A percentile compares a stretch with the other conserved stretches of the same genome.
Evolutionary conservation across 2,113 vertebrate species (phyloP).

Genomic region (Perca flavescens): DNA sequence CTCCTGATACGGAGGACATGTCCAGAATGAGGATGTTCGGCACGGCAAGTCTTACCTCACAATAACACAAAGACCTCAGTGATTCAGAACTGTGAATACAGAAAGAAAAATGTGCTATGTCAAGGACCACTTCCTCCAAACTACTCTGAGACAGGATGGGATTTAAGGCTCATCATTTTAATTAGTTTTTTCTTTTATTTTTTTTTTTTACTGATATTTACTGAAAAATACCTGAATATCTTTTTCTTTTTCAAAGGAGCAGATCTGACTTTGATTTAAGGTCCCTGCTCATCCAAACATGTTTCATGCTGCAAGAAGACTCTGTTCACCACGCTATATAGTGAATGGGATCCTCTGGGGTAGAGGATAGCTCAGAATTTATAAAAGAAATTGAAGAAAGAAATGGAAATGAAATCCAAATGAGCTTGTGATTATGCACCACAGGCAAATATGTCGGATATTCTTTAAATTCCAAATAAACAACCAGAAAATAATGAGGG

Average conservation of each 20-base stretch:
- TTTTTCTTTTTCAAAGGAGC: neutral
- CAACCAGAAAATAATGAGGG: constrained; percentile 44
- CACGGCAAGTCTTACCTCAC: neutral
- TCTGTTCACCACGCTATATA: neutral
- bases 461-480: constrained; percentile 12
- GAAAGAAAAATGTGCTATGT: constrained; percentile 18
- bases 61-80: neutral
- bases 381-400: neutral
- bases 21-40: constrained; percentile 22
- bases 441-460: neutral
- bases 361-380: constrained; percentile 4
- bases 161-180: constrained; percentile 36
- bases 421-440: constrained; percentile 12
- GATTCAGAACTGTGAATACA: constrained; percentile 3
- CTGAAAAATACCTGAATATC: neutral
- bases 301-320: neutral
- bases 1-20: constrained; percentile 16
- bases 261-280: neutral
- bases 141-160: constrained; percentile 9
- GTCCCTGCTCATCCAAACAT: neutral
- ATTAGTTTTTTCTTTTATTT: neutral
- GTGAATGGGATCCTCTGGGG: neutral
- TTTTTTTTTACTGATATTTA: neutral
- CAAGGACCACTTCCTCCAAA: neutral
- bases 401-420: constrained; percentile 20